Evolutionary conservation across 1,140 invertebrate species (phyloP).

Genomic region (Antheraea pernyi): DNA sequence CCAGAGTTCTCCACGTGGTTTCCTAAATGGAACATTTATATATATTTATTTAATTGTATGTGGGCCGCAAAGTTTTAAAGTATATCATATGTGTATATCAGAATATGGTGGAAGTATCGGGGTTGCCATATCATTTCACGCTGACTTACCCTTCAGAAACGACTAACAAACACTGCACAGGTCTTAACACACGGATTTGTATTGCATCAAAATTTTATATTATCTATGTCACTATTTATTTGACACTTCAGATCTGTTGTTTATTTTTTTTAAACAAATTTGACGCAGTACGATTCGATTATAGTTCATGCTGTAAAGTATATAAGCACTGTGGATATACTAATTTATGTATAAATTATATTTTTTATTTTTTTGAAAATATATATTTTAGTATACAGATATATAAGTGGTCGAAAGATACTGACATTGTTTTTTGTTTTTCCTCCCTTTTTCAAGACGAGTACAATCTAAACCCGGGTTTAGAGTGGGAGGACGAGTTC

Average conservation of each 20-base stretch:
- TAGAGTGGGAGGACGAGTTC: conserved; percentile 99
- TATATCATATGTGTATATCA: conserved; percentile 62
- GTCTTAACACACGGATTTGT: conserved; percentile 60
- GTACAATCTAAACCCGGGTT: conserved; percentile 99
- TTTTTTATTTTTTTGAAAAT: conserved; percentile 28
- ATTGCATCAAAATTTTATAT: conserved; percentile 24
- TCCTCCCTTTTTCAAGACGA: conserved; percentile 95
- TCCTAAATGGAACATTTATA: conserved; percentile 18
- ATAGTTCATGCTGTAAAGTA: conserved; percentile 68
- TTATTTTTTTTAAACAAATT: conserved; percentile 4
- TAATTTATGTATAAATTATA: conserved; percentile 68
- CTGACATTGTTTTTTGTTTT: conserved; percentile 82
- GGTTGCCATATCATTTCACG: conserved; percentile 74
- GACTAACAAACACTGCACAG: conserved; percentile 73
- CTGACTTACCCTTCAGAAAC: conserved; percentile 66
- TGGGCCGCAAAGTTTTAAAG: conserved; percentile 47
- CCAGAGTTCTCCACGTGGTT: conserved; percentile 79
- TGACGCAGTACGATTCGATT: not conserved
- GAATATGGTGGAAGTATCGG: conserved; percentile 71
- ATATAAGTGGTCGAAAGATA: conserved; percentile 74
- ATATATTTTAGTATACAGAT: conserved; percentile 47
- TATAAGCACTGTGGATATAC: conserved; percentile 62
- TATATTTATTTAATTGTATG: conserved; percentile 16
- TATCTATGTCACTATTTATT: not conserved
- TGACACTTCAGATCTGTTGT: not conserved